Evolutionary conservation across 92 coral and sea anemone genomes (phyloP), one percentile per base, ranked within the genome.

Genomic region (Porites evermanni): DNA sequence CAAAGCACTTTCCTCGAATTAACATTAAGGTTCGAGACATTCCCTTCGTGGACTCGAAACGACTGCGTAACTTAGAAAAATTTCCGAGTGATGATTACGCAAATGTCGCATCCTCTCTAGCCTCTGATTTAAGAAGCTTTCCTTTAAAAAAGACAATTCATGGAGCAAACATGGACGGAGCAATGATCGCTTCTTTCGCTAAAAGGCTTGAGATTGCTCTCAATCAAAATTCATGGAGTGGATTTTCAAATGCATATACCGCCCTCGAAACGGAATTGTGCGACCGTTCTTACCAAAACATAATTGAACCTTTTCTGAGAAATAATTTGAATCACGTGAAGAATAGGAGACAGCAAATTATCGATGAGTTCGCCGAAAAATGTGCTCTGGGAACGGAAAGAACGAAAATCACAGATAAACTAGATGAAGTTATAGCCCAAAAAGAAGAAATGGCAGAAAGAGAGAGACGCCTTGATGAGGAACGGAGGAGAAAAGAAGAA

Each of bases 171-270:
- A 79, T 86, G 91, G 89, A 89, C 51, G 93, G 93, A 50, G 79
- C 23, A 77, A 74, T 86, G 87, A 18, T 86, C 51, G 84, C 84
- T 17, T 78, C 77, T 6, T 74, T 92, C 59, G 91, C 95, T 7
- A 63, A 71, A 26, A 89, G 44, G 18, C 86, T 89, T 13, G 47
- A 77, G 16, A 81, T 38, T 8, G 90, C 89, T 13, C 69, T 92
- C 88, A 92, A 89, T 54, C 82, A 67, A 18, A 92, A 92, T 74
- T 89, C 95, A 7, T 92, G 95, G 95, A 73, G 80, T 52, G 80
- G 83, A 10, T 72, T 92, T 74, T 79, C 93, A 71, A 82, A 86
- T 72, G 86, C 85, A 14, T 89, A 73, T 32, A 53, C 32, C 17
- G 29, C 79, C 24, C 70, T 92, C 61, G 93, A 92, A 65, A 89